Evolutionary conservation across 2,113 vertebrate species (phyloP).

Genomic region (Xiphias gladius): DNA sequence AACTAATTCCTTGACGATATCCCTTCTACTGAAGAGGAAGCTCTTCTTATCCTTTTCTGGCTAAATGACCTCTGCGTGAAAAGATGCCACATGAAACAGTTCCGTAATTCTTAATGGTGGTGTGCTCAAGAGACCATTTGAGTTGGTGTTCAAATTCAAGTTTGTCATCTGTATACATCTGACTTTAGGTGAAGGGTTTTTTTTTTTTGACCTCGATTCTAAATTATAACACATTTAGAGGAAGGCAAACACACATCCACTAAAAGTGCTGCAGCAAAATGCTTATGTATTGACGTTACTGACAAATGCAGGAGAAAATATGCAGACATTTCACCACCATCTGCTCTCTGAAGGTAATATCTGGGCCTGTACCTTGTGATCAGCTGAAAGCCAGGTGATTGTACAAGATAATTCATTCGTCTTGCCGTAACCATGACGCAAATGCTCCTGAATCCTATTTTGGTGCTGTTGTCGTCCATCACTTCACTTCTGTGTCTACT

Average conservation of each 20-base stretch:
- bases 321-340: conserved; percentile 11
- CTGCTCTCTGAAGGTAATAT: conserved; percentile 11
- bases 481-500: not conserved
- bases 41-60: no score
- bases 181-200: no score
- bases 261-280: not conserved
- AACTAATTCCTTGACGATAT: no score
- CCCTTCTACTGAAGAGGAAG: no score
- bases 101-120: no score
- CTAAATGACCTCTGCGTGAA: no score
- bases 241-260: not conserved
- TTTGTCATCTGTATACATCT: no score
- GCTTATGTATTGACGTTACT: not conserved
- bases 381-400: not conserved
- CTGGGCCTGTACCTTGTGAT: not conserved
- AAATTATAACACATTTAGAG: not conserved
- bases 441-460: not conserved
- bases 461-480: not conserved
- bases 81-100: no score
- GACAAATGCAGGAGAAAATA: not conserved
- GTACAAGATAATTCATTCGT: not conserved
- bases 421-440: no score
- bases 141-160: no score
- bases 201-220: not conserved
- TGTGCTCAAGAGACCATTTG: no score